These are phyloP conservation scores for Chroicocephalus ridibundus DNA, from an alignment of 2,113 vertebrate species.

Conservation along the genomic window DNA sequence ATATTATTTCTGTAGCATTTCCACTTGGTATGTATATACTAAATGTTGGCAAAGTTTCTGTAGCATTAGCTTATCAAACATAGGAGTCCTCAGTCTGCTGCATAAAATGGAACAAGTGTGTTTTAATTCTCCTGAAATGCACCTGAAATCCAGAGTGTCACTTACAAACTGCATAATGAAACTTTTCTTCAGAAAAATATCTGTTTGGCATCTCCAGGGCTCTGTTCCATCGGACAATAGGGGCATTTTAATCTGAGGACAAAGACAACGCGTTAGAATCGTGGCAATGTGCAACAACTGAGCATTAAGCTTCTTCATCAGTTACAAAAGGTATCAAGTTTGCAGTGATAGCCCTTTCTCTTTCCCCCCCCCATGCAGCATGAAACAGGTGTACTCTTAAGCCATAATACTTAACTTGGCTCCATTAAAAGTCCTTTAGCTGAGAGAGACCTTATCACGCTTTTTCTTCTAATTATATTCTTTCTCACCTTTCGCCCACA, in stretches of 20 bases:
- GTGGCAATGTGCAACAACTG: background rate
- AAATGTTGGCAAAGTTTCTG: slow-evolving; percentile 72
- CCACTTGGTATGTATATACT: slow-evolving; percentile 62
- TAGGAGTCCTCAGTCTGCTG: slow-evolving; percentile 72
- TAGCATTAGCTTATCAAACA: slow-evolving; percentile 71
- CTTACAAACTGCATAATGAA: slow-evolving; percentile 70
- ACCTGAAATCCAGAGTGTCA: slow-evolving; percentile 69
- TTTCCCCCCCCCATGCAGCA: background rate
- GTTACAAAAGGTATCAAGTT: background rate
- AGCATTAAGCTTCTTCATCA: background rate
- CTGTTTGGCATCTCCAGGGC: slow-evolving; percentile 86
- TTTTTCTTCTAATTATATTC: background rate
- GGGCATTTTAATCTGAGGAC: slow-evolving; percentile 85
- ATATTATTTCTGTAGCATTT: slow-evolving; percentile 70
- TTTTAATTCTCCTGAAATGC: slow-evolving; percentile 69
- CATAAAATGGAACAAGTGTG: slow-evolving; percentile 62
- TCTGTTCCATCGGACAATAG: slow-evolving; percentile 88
- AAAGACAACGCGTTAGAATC: slow-evolving; percentile 30
- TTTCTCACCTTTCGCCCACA: background rate
- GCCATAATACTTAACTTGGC: background rate
- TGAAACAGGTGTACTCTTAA: background rate
- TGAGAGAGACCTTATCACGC: background rate
- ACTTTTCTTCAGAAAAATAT: slow-evolving; percentile 85
- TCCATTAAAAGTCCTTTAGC: background rate
- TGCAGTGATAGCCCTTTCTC: background rate